Evolutionary conservation across 2,888 invertebrate species (phyloP), one percentile per base, ranked within the genome.

Genomic region (Bedellia somnulentella): DNA sequence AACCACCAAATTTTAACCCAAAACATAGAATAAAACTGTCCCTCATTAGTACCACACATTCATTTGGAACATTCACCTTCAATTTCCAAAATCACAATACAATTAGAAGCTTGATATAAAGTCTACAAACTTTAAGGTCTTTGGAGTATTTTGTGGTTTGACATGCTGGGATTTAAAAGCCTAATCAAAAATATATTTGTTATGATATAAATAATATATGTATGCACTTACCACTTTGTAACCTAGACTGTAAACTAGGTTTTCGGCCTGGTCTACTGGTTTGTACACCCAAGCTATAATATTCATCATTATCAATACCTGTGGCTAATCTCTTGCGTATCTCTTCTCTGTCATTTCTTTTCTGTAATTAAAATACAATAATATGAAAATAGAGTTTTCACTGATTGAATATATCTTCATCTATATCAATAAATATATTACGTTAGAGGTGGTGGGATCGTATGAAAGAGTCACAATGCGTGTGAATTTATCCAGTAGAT

Each of bases 281-380:
- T 39, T 73, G 64, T n/a, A n/a, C n/a, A 22, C 78, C 78, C 52
- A 79, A 71, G 43, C 80, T 80, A 44, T 80, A 79, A 49, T 85
- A 83, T 45, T 87, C 87, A 45, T 91, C 91, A 30, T 79, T 78
- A 45, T 90, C 89, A 30, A 84, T 80, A 10, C 89, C 91, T 87
- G 89, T 89, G 0, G 94, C 94, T 55, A 95, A 71, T 36, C 93
- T 80, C 45, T 87, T 81, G 37, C 93, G 82, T 44, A 95, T 94
- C 67, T 94, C 93, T 64, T 95, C 94, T 32, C 94, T 80, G 56
- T 94, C 93, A 81, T 90, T 93, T 49, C 89, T 85, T 63, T 91
- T 86, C 87, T 93, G 79, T 82, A 79, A 40, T 43, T 32, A 8
- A n/a, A 23, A 24, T 15, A 29, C 8, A 12, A 3, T 15, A 26